Conservation (phyloP, 2,113 vertebrate genomes). For the Scomber scombrus region DNA sequence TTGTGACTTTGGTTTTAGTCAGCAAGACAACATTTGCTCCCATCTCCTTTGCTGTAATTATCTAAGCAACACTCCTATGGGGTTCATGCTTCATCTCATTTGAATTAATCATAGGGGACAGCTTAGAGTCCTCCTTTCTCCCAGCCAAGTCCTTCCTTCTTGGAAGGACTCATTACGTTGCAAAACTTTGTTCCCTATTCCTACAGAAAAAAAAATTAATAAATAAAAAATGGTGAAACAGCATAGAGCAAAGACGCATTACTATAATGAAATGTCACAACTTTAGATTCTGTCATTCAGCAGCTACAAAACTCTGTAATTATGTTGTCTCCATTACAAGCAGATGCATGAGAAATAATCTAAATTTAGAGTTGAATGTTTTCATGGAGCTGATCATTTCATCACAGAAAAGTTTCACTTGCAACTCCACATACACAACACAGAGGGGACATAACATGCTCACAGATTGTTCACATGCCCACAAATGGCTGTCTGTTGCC, state of each 20-base stretch:
- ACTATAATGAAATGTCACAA: constrained; percentile 28
- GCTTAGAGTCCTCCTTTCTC: constrained; percentile 53
- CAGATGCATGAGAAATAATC: background rate
- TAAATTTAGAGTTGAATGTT: background rate
- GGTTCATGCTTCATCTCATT: constrained; percentile 61
- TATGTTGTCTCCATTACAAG: constrained; percentile 2
- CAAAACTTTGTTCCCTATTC: constrained; percentile 42
- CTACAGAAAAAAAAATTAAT: background rate
- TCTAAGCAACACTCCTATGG: constrained; percentile 52
- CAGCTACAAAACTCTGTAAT: background rate
- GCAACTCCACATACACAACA: no score
- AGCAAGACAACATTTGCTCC: constrained; percentile 56
- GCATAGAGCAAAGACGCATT: background rate
- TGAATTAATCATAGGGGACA: constrained; percentile 66
- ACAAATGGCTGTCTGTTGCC: no score
- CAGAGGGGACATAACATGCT: no score
- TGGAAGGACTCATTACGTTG: constrained; percentile 55
- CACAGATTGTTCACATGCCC: no score
- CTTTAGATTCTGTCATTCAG: constrained; percentile 17
- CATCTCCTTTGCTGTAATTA: constrained; percentile 65
- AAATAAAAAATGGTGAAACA: background rate
- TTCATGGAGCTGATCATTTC: background rate
- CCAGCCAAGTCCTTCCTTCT: constrained; percentile 46
- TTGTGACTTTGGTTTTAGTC: constrained; percentile 62
- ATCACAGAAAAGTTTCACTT: no score